Evolutionary conservation across 2,113 vertebrate species (phyloP), one percentile per base, ranked within the genome.

Genomic region (Ciconia stormi): DNA sequence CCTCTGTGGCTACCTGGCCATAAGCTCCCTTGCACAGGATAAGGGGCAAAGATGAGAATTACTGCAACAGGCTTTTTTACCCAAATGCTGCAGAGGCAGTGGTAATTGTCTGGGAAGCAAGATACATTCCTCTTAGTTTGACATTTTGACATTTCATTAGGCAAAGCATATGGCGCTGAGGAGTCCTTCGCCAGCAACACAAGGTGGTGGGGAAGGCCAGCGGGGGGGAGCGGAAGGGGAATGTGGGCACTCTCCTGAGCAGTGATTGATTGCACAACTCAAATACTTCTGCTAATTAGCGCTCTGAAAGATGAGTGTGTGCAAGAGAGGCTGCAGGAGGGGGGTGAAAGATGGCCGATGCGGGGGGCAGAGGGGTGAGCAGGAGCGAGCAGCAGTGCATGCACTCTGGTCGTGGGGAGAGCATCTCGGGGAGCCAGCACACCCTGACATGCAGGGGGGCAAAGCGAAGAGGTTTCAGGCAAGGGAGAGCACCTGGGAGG

Each of bases 371-470:
- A 17, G 25, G 25, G 15, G 13, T 22, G 71, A 32, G 42, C 16
- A 73, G 47, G 14, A 71, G 32, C 1, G 0, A 86, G 76, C 61
- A 65, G 62, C 34, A 30, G 26, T 20, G 27, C 18, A 8, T n/a
- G 23, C 10, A 14, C 30, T 46, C 34, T 32, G 40, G 32, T 50
- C 0, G 0, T 47, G 34, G 34, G 63, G n/a, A 89, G 21, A 72
- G n/a, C 30, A 16, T 52, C 23, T 14, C 3, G 0, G 73, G 29
- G 25, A 63, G 21, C 19, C 34, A 56, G 47, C 50, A 14, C 30
- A 34, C 8, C 47, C 50, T 1, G 0, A 34, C 30, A 14, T 5
- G 10, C 1, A 2, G 0, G 0, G 47, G 27, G 18, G 16, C 26
- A 76, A 70, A 38, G 30, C 3, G 2, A 59, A 53, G 65, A 22